Base-by-base conservation (phyloP, 2,797 vertebrate species). In the Clarias laeviceps region DNA sequence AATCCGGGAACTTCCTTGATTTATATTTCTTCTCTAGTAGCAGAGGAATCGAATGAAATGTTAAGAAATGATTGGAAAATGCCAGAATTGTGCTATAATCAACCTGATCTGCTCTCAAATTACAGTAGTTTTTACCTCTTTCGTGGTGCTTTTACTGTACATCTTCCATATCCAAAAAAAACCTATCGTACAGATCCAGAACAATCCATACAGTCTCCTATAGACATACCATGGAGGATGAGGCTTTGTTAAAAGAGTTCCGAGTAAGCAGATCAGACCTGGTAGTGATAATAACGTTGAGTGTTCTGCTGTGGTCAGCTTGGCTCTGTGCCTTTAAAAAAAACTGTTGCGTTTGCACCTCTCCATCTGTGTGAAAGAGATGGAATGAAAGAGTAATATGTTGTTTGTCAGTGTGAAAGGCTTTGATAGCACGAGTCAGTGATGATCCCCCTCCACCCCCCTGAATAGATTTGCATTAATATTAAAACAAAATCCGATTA, bases 251-350 rank as follows among this genome's bases (percentile, higher is more conserved):
- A 61, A 61, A 61, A 61, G 29, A 32, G 40, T 3, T 50, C 70
- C 20, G 56, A 78, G 32, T 34, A 34, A 57, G 73, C 50, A 34
- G 18, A 59, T 59, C 56, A 5, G 29, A 57, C 22, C 61, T n/a
- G 56, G 27, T 76, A 14, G 65, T 57, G 80, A 69, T 50, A 32
- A 78, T 61, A 54, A 76, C 61, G 34, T 27, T 65, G 70, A 45
- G 76, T 83, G 74, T 85, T 89, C 70, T 89, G 84, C 86, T 86
- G 84, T 82, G 73, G 88, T 87, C 86, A 89, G 86, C 86, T 85
- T 85, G 84, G 84, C 81, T 85, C 27, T 83, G 37, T 84, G 77
- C 34, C 77, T n/a, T 22, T 40, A n/a, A 22, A 4, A 5, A 27
- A 80, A 87, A 87, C 74, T 84, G 57, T 50, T 64, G 65, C n/a